Evolutionary conservation across 2,888 invertebrate genomes (phyloP).

Genomic region (Lottia gigantea): DNA sequence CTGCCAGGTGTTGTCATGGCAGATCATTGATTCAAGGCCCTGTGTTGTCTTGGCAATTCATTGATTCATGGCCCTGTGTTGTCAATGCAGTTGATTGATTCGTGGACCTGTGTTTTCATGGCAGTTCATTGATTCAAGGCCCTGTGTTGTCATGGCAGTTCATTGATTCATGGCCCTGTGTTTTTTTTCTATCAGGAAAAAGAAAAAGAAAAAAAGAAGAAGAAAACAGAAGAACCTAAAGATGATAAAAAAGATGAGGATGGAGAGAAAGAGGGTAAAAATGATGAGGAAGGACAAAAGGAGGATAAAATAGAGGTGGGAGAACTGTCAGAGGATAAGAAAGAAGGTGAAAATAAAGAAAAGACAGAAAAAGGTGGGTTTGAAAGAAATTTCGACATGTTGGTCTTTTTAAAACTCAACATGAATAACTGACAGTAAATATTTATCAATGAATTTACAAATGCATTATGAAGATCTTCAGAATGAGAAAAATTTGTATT

Average conservation of each 20-base stretch:
- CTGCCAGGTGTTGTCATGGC: neutral
- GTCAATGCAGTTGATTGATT: neutral
- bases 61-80: neutral
- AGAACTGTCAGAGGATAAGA: conserved; percentile 23
- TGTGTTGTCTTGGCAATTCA: too few species aligned
- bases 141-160: too few species aligned
- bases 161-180: too few species aligned
- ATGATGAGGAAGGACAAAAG: conserved; percentile 16
- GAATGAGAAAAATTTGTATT: too few species aligned
- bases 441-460: too few species aligned
- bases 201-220: conserved; percentile 33
- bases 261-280: conserved; percentile 24
- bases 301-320: conserved; percentile 25
- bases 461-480: too few species aligned
- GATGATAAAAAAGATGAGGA: conserved; percentile 24
- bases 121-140: too few species aligned
- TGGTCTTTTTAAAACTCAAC: neutral
- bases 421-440: too few species aligned
- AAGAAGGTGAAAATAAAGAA: conserved; percentile 32
- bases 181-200: too few species aligned
- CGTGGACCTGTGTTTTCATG: conserved; percentile 17
- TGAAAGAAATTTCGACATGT: neutral
- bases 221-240: conserved; percentile 22
- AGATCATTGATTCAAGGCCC: conserved; percentile 7
- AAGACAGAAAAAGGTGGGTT: conserved; percentile 7